These are phyloP conservation scores for Ypsolopha scabrella DNA, from an alignment of 2,888 invertebrate genomes.

Conservation along the genomic window DNA sequence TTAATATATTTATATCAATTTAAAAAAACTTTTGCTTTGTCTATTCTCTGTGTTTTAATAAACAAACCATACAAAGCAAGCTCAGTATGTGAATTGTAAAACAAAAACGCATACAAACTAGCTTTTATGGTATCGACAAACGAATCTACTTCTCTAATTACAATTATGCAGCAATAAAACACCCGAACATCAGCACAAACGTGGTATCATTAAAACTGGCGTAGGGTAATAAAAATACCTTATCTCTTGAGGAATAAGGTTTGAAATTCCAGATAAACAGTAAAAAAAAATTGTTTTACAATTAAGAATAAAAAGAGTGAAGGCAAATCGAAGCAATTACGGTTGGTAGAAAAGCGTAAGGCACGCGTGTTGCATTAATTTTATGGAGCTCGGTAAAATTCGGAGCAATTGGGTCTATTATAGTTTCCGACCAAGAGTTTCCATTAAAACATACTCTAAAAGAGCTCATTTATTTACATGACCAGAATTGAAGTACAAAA, in stretches of 20 bases:
- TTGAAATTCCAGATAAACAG: neutral
- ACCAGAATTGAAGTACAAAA: no score
- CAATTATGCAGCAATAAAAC: slow-evolving; percentile 52
- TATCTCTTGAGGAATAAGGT: slow-evolving; percentile 14
- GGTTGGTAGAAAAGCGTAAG: slow-evolving; percentile 17
- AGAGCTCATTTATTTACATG: no score
- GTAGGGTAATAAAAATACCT: neutral
- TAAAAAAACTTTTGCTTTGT: no score
- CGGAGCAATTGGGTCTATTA: slow-evolving; percentile 45
- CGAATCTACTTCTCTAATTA: slow-evolving; percentile 27
- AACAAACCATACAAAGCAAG: slow-evolving; percentile 24
- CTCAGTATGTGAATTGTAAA: slow-evolving; percentile 35
- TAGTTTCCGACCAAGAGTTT: slow-evolving; percentile 12
- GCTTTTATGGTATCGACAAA: slow-evolving; percentile 23
- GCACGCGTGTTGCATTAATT: slow-evolving; percentile 46
- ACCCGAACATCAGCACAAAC: neutral
- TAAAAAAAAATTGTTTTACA: slow-evolving; percentile 15
- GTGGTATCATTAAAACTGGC: neutral
- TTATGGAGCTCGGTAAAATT: slow-evolving; percentile 46
- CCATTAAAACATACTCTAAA: neutral
- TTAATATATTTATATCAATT: no score
- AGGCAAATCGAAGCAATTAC: slow-evolving; percentile 52
- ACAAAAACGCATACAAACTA: slow-evolving; percentile 24
- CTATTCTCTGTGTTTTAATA: no score
- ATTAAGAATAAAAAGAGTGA: slow-evolving; percentile 35